Evolutionary conservation across 2,888 invertebrate species (phyloP), one percentile per base, ranked within the genome.

Genomic region (Tubulanus polymorphus): DNA sequence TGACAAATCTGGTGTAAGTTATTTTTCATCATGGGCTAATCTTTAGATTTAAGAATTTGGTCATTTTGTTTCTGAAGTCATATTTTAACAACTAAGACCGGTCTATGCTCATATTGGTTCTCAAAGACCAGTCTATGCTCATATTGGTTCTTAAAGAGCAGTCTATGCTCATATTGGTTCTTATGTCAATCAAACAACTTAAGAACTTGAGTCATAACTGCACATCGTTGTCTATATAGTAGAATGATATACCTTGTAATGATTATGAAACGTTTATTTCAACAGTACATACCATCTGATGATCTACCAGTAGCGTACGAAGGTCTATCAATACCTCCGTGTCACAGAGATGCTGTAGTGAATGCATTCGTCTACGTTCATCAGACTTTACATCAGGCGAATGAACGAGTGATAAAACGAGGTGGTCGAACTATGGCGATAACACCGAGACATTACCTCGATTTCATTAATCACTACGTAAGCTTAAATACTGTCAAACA

Each of bases 331-430:
- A 54, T 61, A 41, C 85, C 88, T 28, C 91, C 93, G 3, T 83
- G 84, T 8, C 94, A 96, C 80, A 85, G 97, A 53, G 93, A 94
- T 72, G 96, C 95, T 20, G 94, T 99, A n/a, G 91, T 97, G 72
- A 97, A 99, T 81, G 93, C 95, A 0, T 94, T 93, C 78, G 97
- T 99, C 18, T 96, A 94, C 79, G 96, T 97, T 28, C 99, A 99
- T 80, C 93, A 93, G 81, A 95, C 97, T 0, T 83, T 99, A 61
- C 94, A 96, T 79, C 89, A 90, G 72, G 95, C 96, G 51, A 99
- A 99, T 79, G 85, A 88, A 0, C 84, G 93, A 52, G 84, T 97
- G 53, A 87, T 88, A 5, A 95, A 94, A 80, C 85, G 95, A 48
- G 96, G 96, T 37, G 90, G 92, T 62, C 85, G 95, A 59, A 94